Conservation (phyloP, 92 coral and sea anemone species). For the Porites cylindrica region DNA sequence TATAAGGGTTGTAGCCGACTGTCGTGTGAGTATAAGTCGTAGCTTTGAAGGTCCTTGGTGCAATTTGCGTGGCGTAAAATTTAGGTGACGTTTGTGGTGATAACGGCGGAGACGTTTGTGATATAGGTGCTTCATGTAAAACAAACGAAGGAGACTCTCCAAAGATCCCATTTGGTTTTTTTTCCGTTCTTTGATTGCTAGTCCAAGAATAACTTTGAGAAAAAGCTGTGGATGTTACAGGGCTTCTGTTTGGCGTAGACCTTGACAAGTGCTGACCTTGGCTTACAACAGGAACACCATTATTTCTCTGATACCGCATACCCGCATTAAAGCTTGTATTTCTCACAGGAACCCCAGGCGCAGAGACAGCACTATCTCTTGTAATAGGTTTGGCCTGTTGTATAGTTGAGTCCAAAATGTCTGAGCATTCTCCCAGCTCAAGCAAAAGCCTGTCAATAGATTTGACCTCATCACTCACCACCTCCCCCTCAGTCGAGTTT, state of each 20-base stretch:
- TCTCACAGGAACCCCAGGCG: constrained; percentile 78
- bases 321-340: constrained; percentile 81
- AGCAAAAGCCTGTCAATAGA: constrained; percentile 87
- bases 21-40: constrained; percentile 55
- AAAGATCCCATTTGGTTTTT: constrained; percentile 37
- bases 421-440: constrained; percentile 87
- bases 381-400: constrained; percentile 50
- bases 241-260: background rate
- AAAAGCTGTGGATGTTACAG: background rate
- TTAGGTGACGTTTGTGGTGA: constrained; percentile 68
- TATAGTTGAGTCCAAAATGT: constrained; percentile 70
- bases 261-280: background rate
- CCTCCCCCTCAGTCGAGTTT: constrained; percentile 61
- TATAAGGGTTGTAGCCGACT: constrained; percentile 44
- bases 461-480: constrained; percentile 71
- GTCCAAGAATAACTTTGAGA: constrained; percentile 35
- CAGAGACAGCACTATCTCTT: background rate
- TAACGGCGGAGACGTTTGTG: constrained; percentile 69
- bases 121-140: constrained; percentile 71
- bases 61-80: constrained; percentile 79
- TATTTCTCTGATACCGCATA: constrained; percentile 22
- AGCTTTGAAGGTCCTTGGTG: constrained; percentile 66
- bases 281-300: constrained; percentile 15
- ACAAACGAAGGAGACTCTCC: constrained; percentile 4
- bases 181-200: constrained; percentile 45